Conservation (phyloP, 2,113 vertebrate genomes). For the Condylura cristata region DNA sequence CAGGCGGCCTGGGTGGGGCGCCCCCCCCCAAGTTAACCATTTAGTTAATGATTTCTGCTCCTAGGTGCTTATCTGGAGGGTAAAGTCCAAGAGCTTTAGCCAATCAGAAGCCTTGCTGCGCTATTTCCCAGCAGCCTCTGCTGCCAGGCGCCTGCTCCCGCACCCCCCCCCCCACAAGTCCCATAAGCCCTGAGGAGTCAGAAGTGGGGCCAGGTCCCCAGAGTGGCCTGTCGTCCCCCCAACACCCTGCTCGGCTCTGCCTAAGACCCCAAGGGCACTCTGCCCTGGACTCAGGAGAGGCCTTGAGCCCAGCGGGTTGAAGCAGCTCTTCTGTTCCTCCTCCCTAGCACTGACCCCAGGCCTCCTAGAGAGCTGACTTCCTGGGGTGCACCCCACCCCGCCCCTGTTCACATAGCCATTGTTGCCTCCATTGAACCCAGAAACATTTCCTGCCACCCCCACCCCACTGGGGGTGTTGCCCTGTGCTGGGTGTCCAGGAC, state of each 20-base stretch:
- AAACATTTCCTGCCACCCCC: not conserved
- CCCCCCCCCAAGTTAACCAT: conserved; percentile 85
- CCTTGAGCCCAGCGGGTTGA: not conserved
- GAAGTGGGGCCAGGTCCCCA: not conserved
- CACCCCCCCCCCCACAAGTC: not conserved
- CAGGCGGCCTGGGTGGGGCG: conserved; percentile 31
- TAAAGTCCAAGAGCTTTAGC: conserved; percentile 86
- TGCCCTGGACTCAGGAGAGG: not conserved
- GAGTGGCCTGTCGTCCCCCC: not conserved
- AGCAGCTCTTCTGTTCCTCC: not conserved
- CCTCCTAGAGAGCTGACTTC: not conserved
- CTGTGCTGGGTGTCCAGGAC: not conserved
- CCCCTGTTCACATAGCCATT: not conserved
- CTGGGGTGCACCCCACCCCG: not conserved
- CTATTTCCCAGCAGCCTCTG: conserved; percentile 72
- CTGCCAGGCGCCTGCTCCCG: not conserved
- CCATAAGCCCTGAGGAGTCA: not conserved
- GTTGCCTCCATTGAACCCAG: not conserved
- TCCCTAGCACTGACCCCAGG: not conserved
- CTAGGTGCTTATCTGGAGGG: conserved; percentile 83
- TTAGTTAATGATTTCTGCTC: conserved; percentile 80
- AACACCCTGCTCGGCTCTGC: not conserved
- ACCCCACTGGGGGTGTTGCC: not conserved
- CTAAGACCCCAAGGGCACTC: not conserved
- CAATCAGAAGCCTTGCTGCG: conserved; percentile 32